Percentiles rank a stretch among this genome's conserved stretches.
Evolutionary conservation across 2,888 invertebrate genomes (phyloP).

Genomic region (Acanthococcus lagerstroemiae): DNA sequence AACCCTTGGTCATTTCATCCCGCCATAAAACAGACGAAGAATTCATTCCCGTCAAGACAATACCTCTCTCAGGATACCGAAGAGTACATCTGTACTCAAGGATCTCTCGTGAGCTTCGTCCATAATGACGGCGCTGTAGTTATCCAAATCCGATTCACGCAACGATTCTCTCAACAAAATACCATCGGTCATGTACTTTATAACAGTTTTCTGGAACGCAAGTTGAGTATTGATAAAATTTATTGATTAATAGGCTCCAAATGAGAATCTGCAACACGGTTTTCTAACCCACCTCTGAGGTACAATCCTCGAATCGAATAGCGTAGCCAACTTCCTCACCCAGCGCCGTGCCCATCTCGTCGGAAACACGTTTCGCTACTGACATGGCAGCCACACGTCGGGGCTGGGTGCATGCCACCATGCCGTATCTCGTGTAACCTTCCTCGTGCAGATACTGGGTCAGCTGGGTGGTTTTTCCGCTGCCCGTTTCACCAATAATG

Average conservation of each 20-base stretch:
- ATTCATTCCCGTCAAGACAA: no score
- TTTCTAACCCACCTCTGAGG: constrained; percentile 56
- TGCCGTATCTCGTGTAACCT: constrained; percentile 81
- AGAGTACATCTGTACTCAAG: constrained; percentile 94
- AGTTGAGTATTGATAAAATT: neutral
- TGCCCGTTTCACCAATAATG: constrained; percentile 90
- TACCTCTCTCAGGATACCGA: constrained; percentile 89
- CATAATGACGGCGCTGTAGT: constrained; percentile 97
- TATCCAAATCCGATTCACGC: constrained; percentile 89
- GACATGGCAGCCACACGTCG: constrained; percentile 98
- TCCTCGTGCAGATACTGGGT: constrained; percentile 97
- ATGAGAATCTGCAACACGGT: neutral
- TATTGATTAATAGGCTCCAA: neutral
- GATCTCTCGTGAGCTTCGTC: constrained; percentile 99
- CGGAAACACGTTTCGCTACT: constrained; percentile 96
- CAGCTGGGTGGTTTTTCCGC: constrained; percentile 94
- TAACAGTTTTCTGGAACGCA: constrained; percentile 55
- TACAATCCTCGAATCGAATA: constrained; percentile 99
- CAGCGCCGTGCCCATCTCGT: constrained; percentile 86
- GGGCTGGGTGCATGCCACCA: constrained; percentile 97
- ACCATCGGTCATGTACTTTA: constrained; percentile 99
- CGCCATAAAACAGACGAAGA: no score
- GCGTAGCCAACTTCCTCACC: constrained; percentile 81
- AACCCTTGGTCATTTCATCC: no score
- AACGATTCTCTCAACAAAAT: constrained; percentile 92